phyloP scores from a whole-genome alignment of 2,797 vertebrate genomes.

The Okamejei kenojei region DNA sequence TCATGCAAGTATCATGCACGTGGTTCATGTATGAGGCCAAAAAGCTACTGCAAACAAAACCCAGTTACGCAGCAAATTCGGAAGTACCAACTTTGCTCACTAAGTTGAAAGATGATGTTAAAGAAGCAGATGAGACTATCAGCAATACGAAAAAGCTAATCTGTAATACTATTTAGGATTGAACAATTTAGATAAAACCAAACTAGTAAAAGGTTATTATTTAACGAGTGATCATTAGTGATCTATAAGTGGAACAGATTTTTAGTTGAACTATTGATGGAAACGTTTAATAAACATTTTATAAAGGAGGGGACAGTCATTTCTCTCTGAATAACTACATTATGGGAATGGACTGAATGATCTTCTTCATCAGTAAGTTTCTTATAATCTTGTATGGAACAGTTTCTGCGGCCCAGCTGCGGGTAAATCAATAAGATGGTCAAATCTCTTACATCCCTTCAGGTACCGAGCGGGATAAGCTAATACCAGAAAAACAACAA shows the following conservation, averaged over 20 bases:
- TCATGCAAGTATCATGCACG: neutral
- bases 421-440: neutral
- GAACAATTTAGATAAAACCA: neutral
- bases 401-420: neutral
- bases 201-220: neutral
- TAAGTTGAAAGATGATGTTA: neutral
- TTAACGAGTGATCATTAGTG: neutral
- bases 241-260: neutral
- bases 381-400: neutral
- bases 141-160: neutral
- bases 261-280: neutral
- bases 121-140: neutral
- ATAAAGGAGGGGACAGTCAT: neutral
- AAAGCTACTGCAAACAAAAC: neutral
- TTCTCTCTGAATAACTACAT: neutral
- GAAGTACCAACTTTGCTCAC: neutral
- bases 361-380: neutral
- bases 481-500: neutral
- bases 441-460: neutral
- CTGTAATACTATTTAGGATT: neutral
- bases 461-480: neutral
- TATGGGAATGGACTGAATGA: neutral
- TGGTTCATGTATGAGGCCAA: neutral
- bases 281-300: neutral
- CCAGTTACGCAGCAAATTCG: neutral